A percentile compares a stretch with the other conserved stretches of the same genome.
These are phyloP conservation scores for Ceratotherium simum DNA, from an alignment of 2,113 vertebrate species.

Conservation along the genomic window DNA sequence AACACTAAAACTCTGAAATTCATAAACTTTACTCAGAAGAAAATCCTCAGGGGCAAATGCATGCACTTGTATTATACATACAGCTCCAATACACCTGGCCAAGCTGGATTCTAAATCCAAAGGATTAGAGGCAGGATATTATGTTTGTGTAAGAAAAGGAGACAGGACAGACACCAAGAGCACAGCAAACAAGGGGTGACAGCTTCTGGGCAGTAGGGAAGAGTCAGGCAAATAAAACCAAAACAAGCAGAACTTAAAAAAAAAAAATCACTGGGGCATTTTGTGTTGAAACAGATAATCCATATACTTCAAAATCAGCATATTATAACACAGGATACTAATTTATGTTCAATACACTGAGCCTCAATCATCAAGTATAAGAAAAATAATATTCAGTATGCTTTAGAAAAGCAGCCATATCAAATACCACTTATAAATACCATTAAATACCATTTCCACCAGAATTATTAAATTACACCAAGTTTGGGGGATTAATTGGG, in stretches of 20 bases:
- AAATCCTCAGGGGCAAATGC: neutral
- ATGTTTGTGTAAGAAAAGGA: neutral
- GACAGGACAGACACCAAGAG: neutral
- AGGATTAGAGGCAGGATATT: neutral
- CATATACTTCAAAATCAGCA: neutral
- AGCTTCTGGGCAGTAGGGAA: neutral
- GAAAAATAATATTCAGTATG: neutral
- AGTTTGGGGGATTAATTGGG: neutral
- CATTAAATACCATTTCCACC: neutral
- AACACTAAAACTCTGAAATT: slow-evolving; percentile 46
- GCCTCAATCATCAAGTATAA: neutral
- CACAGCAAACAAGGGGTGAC: neutral
- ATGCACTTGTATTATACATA: neutral
- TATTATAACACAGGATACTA: neutral
- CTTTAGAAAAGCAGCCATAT: slow-evolving; percentile 15
- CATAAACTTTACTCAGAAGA: slow-evolving; percentile 14
- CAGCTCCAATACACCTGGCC: neutral
- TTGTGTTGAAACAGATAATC: neutral
- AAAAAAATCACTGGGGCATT: neutral
- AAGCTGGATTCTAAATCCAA: neutral
- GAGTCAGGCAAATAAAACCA: slow-evolving; percentile 11
- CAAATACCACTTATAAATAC: slow-evolving; percentile 8
- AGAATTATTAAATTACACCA: slow-evolving; percentile 31
- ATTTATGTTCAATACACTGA: neutral
- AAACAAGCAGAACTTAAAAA: neutral